A percentile compares a stretch with the other conserved stretches of the same genome.
Conservation (phyloP, 2,888 invertebrate genomes). For the Peribatodes rhomboidaria region DNA sequence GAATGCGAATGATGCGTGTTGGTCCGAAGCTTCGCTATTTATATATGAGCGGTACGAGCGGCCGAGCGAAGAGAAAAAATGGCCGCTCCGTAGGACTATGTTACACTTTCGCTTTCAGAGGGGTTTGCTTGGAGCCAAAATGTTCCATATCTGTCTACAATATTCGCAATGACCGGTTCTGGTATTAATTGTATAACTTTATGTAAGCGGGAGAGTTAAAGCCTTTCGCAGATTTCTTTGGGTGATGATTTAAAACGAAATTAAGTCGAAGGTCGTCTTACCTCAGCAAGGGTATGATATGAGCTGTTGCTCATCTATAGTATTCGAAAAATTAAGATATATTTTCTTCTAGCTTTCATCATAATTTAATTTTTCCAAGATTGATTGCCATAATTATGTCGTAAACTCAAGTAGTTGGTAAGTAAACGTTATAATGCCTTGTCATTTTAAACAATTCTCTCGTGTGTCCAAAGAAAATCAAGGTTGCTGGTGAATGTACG, state of each 20-base stretch:
- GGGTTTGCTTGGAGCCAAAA: conserved; percentile 72
- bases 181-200: conserved; percentile 53
- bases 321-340: conserved; percentile 3
- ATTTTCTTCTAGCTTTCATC: conserved; percentile 1
- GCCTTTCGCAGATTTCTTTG: conserved; percentile 42
- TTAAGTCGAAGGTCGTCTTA: conserved; percentile 31
- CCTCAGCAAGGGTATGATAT: neutral
- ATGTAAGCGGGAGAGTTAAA: conserved; percentile 51
- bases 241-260: conserved; percentile 28
- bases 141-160: conserved; percentile 72
- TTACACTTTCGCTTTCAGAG: conserved; percentile 85
- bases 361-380: neutral
- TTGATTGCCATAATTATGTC: conserved; percentile 12
- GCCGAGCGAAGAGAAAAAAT: conserved; percentile 83
- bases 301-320: no score
- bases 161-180: conserved; percentile 61
- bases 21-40: conserved; percentile 75
- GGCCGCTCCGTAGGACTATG: conserved; percentile 79
- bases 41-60: conserved; percentile 81
- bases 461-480: conserved; percentile 29
- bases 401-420: conserved; percentile 17
- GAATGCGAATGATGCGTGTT: conserved; percentile 86
- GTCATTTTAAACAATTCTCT: conserved; percentile 29
- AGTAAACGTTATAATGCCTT: conserved; percentile 14
- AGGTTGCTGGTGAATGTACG: conserved; percentile 22